Base-by-base conservation (phyloP, 2,888 invertebrate species). In the Melipona beecheii region DNA sequence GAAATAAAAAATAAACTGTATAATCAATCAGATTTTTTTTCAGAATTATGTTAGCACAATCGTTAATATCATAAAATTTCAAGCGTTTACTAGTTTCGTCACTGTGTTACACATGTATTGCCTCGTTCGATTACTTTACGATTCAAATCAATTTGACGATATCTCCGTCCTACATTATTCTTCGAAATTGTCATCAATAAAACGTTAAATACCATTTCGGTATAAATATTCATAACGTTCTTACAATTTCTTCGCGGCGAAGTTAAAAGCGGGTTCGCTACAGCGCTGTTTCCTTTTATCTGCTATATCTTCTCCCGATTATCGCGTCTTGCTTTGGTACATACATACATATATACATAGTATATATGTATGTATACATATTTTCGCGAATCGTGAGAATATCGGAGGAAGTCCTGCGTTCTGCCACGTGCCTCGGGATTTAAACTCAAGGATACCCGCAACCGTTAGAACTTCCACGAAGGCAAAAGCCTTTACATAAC, bases 361-460 rank as follows among this genome's bases (percentile, higher is more conserved):
- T 27, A 1, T n/a, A n/a, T n/a, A n/a, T n/a, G 13, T 56, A n/a
- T 36, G 54, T 49, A 27, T 72, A 79, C 81, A 83, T 74, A 85
- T 83, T 85, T 86, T 85, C 74, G 82, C 79, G 76, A 84, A 86
- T 84, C 86, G 81, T 84, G 85, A 76, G 87, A 81, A 76, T 84
- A 58, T 56, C 60, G 13, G 6, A 65, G 81, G 87, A 89, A 81
- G 78, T 83, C 75, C 69, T 75, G 78, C 72, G 75, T 27, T 65
- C 60, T 19, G 86, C 87, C 91, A 92, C 92, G 92, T 92, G 92
- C 86, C 89, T 76, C 68, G 88, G 84, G 87, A 91, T 91, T 92
- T 89, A 89, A 91, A 91, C 90, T 92, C 92, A 91, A 92, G 92
- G 91, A 92, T 92, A 81, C 68, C 54, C 71, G 75, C 85, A 90